Conservation (phyloP, 2,113 vertebrate genomes). For the Hiodon alosoides region DNA sequence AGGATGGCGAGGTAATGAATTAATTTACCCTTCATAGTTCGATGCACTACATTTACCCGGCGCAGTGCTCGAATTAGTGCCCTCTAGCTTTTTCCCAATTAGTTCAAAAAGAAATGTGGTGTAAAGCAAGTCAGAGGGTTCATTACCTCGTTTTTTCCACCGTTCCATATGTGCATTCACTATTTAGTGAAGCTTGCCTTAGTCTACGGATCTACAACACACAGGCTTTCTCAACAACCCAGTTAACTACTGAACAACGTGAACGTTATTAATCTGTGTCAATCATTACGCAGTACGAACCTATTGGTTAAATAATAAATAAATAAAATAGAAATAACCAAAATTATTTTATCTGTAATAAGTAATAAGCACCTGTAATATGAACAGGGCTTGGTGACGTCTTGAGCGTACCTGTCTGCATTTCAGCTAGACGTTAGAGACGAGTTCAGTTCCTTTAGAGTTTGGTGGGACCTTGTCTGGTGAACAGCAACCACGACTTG, state of each 20-base stretch:
- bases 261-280: neutral
- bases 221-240: too few relatives aligned
- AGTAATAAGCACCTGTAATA: too few relatives aligned
- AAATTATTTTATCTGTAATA: too few relatives aligned
- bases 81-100: constrained; percentile 71
- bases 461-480: too few relatives aligned
- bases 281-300: neutral
- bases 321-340: too few relatives aligned
- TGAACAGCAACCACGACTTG: too few relatives aligned
- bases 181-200: constrained; percentile 22
- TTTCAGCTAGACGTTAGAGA: too few relatives aligned
- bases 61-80: constrained; percentile 67
- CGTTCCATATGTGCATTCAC: constrained; percentile 32
- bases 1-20: constrained; percentile 54
- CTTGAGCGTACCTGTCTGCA: too few relatives aligned
- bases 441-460: too few relatives aligned
- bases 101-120: constrained; percentile 67
- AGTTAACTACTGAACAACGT: neutral
- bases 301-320: too few relatives aligned
- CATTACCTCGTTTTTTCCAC: constrained; percentile 60
- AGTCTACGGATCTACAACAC: constrained; percentile 11
- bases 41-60: constrained; percentile 71
- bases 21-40: constrained; percentile 68
- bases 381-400: too few relatives aligned
- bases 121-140: constrained; percentile 68